These are phyloP conservation scores for Herminia tarsipennalis DNA, from an alignment of 2,888 invertebrate genomes.

Conservation along the genomic window DNA sequence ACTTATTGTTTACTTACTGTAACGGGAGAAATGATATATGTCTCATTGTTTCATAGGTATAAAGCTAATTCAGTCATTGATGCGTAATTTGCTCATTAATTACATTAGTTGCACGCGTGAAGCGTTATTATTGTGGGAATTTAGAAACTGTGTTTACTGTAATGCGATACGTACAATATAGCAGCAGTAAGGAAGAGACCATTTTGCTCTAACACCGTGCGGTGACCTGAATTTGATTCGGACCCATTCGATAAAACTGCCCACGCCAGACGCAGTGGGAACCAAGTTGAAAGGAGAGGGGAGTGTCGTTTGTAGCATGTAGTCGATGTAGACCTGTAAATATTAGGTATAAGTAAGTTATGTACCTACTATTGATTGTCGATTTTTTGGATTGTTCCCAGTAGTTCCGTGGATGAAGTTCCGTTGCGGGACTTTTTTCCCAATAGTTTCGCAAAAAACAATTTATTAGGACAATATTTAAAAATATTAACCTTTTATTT, in stretches of 20 bases:
- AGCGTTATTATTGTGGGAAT: constrained; percentile 15
- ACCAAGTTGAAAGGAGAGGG: constrained; percentile 91
- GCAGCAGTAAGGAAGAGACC: constrained; percentile 76
- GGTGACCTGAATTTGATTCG: constrained; percentile 63
- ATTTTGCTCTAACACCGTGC: constrained; percentile 68
- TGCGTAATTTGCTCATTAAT: too few relatives aligned
- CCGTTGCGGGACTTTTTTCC: too few relatives aligned
- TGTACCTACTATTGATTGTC: not conserved
- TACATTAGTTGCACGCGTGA: too few relatives aligned
- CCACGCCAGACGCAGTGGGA: constrained; percentile 84
- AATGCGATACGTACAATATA: constrained; percentile 55
- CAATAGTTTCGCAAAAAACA: too few relatives aligned
- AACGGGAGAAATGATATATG: constrained; percentile 25
- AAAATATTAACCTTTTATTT: too few relatives aligned
- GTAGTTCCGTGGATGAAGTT: too few relatives aligned
- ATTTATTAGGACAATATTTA: too few relatives aligned
- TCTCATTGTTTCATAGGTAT: constrained; percentile 26
- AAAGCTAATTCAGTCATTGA: constrained; percentile 6
- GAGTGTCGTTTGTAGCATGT: constrained; percentile 88
- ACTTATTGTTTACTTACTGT: constrained; percentile 18
- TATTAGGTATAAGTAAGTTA: not conserved
- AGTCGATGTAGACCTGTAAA: constrained; percentile 87
- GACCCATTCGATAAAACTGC: constrained; percentile 76
- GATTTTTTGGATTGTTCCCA: too few relatives aligned
- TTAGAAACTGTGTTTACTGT: constrained; percentile 16